phyloP scores from a whole-genome alignment of 2,797 vertebrate genomes.

The Tarsius wallacei region DNA sequence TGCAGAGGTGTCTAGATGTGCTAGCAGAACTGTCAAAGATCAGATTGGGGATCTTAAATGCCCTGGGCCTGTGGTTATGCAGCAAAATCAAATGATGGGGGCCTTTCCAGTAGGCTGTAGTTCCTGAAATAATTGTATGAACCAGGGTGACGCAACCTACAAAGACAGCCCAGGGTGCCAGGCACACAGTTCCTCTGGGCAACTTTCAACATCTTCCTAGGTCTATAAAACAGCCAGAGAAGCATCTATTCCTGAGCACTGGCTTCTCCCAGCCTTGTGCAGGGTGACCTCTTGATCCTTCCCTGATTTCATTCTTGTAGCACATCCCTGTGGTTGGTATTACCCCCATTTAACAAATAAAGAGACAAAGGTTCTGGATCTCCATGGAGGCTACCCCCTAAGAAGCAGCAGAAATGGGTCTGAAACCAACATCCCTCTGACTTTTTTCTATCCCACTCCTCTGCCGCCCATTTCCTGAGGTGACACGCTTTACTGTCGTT shows the following conservation, averaged over 20 bases:
- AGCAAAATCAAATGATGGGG: neutral
- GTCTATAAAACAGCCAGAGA: neutral
- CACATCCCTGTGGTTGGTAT: neutral
- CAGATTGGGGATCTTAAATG: neutral
- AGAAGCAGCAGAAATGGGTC: neutral
- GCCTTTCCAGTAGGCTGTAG: neutral
- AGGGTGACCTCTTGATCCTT: neutral
- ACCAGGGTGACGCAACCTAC: fast-evolving
- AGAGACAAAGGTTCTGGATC: neutral
- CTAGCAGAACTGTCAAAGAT: neutral
- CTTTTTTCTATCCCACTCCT: neutral
- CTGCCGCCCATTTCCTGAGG: neutral
- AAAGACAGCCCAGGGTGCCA: neutral
- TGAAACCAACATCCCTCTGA: neutral
- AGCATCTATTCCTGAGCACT: neutral
- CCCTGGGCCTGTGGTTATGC: fast-evolving
- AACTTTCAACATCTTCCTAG: neutral
- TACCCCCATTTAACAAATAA: neutral
- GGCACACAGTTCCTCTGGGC: neutral
- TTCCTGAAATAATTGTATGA: neutral
- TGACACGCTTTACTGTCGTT: neutral
- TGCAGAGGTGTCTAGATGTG: fast-evolving
- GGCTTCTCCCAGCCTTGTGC: neutral
- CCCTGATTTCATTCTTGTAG: neutral
- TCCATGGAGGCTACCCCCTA: neutral